Conservation (phyloP, 2,888 invertebrate genomes). For the Tenthredo scrophulariae region DNA sequence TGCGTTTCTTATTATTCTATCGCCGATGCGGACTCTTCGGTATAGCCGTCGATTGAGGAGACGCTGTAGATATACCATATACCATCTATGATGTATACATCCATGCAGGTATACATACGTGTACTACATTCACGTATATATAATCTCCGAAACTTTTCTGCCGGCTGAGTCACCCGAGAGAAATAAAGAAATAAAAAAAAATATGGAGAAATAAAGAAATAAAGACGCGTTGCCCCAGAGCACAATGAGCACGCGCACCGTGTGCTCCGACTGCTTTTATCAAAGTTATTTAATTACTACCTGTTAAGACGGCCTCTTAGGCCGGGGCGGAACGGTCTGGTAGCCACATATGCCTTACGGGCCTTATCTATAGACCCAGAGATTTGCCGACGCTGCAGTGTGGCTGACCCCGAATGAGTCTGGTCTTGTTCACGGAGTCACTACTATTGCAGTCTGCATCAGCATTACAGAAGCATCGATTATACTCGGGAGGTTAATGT, state of each 20-base stretch:
- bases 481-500: not conserved
- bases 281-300: conserved; percentile 59
- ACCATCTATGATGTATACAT: not conserved
- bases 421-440: not conserved
- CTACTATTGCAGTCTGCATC: not conserved
- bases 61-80: not conserved
- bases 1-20: too few species aligned
- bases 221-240: not conserved
- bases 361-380: conserved; percentile 34
- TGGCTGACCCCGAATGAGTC: not conserved
- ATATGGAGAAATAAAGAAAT: not conserved
- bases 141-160: not conserved
- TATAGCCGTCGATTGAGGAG: not conserved
- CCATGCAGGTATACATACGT: not conserved
- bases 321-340: conserved; percentile 31
- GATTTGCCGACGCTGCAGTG: conserved; percentile 31
- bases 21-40: too few species aligned
- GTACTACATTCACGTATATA: not conserved
- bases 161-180: conserved; percentile 25
- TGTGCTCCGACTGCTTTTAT: conserved; percentile 52
- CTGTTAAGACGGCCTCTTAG: conserved; percentile 35
- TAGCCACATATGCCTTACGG: conserved; percentile 6
- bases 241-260: conserved; percentile 30
- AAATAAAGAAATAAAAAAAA: conserved; percentile 1
- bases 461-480: conserved; percentile 14